Conservation (phyloP, 1,140 invertebrate genomes). For the Asobara japonica region DNA sequence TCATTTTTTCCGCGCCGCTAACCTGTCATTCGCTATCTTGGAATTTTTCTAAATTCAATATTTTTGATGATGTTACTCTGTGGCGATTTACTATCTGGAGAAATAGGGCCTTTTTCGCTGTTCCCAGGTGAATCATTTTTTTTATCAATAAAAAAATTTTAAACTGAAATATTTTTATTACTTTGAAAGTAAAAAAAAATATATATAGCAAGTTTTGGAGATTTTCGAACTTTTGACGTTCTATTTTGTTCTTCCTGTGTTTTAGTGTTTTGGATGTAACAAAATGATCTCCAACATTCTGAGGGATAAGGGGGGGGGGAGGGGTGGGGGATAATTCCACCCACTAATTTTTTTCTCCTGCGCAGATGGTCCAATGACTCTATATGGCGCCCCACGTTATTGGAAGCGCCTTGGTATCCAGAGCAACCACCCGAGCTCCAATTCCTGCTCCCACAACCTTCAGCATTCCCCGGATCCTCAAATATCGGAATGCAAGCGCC, state of each 20-base stretch:
- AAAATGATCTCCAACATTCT: no score
- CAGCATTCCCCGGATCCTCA: constrained; percentile 17
- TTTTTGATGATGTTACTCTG: constrained; percentile 38
- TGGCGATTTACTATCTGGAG: constrained; percentile 45
- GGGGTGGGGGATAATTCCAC: no score
- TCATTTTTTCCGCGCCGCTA: neutral
- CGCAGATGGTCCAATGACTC: constrained; percentile 21
- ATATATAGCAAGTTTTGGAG: no score
- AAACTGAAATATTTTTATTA: neutral
- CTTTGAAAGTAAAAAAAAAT: no score
- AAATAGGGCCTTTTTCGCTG: constrained; percentile 43
- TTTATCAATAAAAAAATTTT: neutral
- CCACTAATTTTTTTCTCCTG: neutral
- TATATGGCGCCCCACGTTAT: constrained; percentile 31
- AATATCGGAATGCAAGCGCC: constrained; percentile 9
- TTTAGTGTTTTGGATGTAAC: no score
- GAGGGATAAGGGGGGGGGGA: no score
- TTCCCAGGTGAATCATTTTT: constrained; percentile 42
- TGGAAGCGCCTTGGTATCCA: constrained; percentile 47
- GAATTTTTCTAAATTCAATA: constrained; percentile 37
- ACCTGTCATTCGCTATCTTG: constrained; percentile 14
- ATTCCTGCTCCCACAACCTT: neutral
- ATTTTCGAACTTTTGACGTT: no score
- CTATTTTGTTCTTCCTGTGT: no score
- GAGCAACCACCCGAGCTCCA: constrained; percentile 12